Conservation (phyloP, 2,797 vertebrate species). For the Capromys pilorides region DNA sequence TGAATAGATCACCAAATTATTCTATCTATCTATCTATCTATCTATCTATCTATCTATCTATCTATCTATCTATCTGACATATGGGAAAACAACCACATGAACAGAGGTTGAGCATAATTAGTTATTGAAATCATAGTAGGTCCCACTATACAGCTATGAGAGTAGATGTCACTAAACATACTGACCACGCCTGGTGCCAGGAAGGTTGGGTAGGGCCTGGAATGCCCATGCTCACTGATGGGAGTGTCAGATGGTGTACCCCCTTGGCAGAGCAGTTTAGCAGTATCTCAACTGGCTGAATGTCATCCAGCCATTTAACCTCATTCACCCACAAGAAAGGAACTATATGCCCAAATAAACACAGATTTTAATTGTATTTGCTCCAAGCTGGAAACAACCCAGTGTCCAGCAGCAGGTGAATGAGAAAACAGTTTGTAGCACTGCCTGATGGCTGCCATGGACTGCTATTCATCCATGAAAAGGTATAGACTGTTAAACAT, state of each 20-base stretch:
- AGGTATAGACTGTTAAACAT: neutral
- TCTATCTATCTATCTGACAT: neutral
- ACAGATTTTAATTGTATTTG: neutral
- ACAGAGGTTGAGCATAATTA: neutral
- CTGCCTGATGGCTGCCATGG: neutral
- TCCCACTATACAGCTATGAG: too few species aligned
- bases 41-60: neutral
- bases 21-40: neutral
- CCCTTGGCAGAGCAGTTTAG: neutral
- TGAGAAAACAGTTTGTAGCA: neutral
- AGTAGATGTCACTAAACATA: neutral
- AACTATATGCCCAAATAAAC: neutral
- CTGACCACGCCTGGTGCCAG: neutral
- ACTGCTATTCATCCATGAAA: neutral
- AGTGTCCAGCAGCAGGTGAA: neutral
- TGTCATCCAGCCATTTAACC: neutral
- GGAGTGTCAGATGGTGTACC: neutral
- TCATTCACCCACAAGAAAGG: neutral
- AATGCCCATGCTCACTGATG: neutral
- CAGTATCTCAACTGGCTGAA: neutral
- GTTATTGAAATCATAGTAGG: neutral
- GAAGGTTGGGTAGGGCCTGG: neutral
- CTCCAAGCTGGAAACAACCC: neutral
- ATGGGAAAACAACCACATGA: neutral
- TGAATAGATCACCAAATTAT: neutral